Conservation (phyloP, 2,113 vertebrate species). For the Leucosticte australis region DNA sequence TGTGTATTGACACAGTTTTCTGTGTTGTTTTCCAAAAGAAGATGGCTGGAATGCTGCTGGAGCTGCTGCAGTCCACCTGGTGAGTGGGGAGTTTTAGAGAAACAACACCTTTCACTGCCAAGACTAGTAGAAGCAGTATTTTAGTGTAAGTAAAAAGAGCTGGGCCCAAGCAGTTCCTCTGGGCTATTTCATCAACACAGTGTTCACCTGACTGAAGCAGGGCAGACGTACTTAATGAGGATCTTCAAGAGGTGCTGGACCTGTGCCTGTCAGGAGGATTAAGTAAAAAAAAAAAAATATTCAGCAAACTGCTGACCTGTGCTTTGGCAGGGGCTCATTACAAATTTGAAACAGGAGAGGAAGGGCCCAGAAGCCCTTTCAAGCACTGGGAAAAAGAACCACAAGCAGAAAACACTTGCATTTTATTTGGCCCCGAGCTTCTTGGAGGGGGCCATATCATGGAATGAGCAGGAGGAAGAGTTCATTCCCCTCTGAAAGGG, state of each 20-base stretch:
- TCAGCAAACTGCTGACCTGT: neutral
- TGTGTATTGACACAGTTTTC: neutral
- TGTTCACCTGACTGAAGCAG: constrained; percentile 17
- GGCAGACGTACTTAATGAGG: constrained; percentile 20
- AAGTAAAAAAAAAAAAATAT: neutral
- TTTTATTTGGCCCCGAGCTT: constrained; percentile 32
- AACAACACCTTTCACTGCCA: neutral
- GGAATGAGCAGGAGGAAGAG: neutral
- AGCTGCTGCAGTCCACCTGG: neutral
- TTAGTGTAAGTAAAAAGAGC: neutral
- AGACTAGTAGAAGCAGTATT: neutral
- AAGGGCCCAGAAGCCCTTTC: neutral
- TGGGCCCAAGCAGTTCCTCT: neutral
- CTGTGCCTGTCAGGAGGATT: constrained; percentile 36
- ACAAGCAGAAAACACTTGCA: neutral
- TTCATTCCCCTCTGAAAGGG: constrained; percentile 3
- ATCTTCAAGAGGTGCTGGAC: constrained; percentile 33
- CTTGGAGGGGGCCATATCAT: neutral
- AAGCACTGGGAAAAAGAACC: neutral
- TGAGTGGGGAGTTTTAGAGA: neutral
- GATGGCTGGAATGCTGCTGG: neutral
- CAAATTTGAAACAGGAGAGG: neutral
- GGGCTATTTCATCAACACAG: constrained; percentile 5
- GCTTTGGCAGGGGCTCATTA: neutral
- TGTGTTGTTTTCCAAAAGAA: neutral